These are phyloP conservation scores for Leptopilina syphax DNA, from an alignment of 2,888 invertebrate genomes.

Conservation along the genomic window DNA sequence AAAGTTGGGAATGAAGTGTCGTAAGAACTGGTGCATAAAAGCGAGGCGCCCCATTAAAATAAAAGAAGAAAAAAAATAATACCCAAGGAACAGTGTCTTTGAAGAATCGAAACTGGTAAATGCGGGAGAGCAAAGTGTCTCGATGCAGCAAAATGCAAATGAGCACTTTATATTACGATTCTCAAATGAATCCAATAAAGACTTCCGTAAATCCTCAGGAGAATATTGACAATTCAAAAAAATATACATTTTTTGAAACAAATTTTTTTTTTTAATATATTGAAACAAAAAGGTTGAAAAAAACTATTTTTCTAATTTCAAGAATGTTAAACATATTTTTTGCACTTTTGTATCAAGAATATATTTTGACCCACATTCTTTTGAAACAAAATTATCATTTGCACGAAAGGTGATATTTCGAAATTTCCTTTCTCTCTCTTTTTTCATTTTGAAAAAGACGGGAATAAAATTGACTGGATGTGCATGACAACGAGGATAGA, in stretches of 20 bases:
- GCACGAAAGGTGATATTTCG: no score
- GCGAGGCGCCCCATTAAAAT: background rate
- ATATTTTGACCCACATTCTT: no score
- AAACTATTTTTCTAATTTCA: no score
- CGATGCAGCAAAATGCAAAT: slow-evolving; percentile 17
- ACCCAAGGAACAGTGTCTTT: background rate
- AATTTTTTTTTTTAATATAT: no score
- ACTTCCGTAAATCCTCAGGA: background rate
- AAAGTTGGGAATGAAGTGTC: background rate
- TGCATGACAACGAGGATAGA: background rate
- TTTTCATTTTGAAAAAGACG: background rate
- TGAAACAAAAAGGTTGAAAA: no score
- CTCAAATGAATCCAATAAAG: slow-evolving; percentile 9
- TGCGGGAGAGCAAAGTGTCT: slow-evolving; percentile 20
- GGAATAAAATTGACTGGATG: background rate
- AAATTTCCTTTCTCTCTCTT: no score
- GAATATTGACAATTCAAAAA: background rate
- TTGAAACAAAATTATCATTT: no score
- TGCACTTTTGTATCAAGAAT: no score
- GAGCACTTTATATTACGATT: slow-evolving; percentile 15
- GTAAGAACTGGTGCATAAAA: slow-evolving; percentile 1
- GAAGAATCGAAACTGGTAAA: slow-evolving; percentile 5
- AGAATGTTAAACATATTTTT: no score
- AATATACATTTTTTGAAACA: background rate
- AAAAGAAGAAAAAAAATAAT: background rate